Conservation (phyloP, 2,888 invertebrate genomes). For the Tachystola acroxantha region DNA sequence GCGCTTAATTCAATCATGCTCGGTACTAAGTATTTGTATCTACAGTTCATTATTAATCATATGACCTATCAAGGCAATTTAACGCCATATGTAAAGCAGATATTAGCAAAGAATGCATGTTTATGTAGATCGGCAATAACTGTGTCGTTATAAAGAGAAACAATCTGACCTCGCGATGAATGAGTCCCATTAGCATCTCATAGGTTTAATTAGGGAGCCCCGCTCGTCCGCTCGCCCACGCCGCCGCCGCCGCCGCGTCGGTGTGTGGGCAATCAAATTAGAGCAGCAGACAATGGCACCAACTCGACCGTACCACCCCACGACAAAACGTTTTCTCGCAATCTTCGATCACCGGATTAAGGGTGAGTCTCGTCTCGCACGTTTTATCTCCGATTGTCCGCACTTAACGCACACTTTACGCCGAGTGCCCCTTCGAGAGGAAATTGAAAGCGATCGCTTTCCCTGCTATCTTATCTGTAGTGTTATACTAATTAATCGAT, state of each 20-base stretch:
- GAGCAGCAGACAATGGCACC: constrained; percentile 65
- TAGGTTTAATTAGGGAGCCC: constrained; percentile 67
- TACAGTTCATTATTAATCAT: constrained; percentile 42
- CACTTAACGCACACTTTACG: constrained; percentile 77
- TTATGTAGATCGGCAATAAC: constrained; percentile 38
- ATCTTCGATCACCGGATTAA: constrained; percentile 78
- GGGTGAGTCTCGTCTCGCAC: constrained; percentile 73
- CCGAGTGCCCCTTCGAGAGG: constrained; percentile 74
- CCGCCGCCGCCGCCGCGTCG: constrained; percentile 41
- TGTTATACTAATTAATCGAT: constrained; percentile 77
- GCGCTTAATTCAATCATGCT: constrained; percentile 57
- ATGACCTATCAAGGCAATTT: constrained; percentile 45
- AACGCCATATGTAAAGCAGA: constrained; percentile 18
- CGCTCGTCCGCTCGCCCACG: constrained; percentile 53
- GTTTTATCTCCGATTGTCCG: constrained; percentile 78
- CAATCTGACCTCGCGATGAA: constrained; percentile 55
- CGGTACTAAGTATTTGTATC: constrained; percentile 34
- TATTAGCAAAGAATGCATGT: constrained; percentile 32
- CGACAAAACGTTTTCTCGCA: constrained; percentile 78
- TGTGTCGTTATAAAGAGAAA: constrained; percentile 34
- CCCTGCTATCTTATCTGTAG: constrained; percentile 73
- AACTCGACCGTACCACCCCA: constrained; percentile 66
- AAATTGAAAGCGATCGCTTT: constrained; percentile 78
- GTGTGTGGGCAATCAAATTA: constrained; percentile 71
- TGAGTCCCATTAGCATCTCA: constrained; percentile 60